Conservation (phyloP, 1,140 invertebrate genomes). For the Drosophila nikananu region DNA sequence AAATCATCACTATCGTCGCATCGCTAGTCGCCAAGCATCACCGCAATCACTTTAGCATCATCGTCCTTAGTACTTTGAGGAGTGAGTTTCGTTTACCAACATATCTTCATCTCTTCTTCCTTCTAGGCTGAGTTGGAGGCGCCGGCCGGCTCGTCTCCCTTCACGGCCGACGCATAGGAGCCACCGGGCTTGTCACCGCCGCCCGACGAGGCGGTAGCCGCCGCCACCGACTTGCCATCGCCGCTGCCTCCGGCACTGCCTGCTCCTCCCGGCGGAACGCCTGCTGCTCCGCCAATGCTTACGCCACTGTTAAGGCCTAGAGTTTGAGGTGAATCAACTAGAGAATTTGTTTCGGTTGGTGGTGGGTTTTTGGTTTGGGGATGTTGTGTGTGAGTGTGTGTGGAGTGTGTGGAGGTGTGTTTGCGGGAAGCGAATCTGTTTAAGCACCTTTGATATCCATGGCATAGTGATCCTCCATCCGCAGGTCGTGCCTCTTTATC, state of each 20-base stretch:
- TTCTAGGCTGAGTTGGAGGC: constrained; percentile 63
- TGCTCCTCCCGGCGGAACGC: constrained; percentile 51
- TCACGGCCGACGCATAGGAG: constrained; percentile 77
- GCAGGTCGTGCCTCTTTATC: constrained; percentile 86
- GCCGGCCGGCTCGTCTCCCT: constrained; percentile 72
- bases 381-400: constrained; percentile 32
- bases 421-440: constrained; percentile 25
- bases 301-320: constrained; percentile 77
- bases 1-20: constrained; percentile 31
- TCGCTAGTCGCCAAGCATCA: constrained; percentile 65
- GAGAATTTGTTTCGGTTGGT: constrained; percentile 64
- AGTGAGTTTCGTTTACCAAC: constrained; percentile 64
- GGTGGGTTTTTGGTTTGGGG: constrained; percentile 36
- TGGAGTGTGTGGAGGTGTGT: constrained; percentile 21
- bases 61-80: constrained; percentile 82
- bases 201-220: constrained; percentile 13
- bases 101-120: constrained; percentile 36
- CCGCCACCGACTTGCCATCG: constrained; percentile 47
- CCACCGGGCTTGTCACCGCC: constrained; percentile 49
- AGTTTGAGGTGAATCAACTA: constrained; percentile 80
- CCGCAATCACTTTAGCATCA: constrained; percentile 79
- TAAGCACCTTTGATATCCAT: constrained; percentile 84
- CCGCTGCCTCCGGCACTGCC: constrained; percentile 29
- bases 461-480: constrained; percentile 77
- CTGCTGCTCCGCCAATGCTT: constrained; percentile 74